Evolutionary conservation across 2,888 invertebrate species (phyloP), one percentile per base, ranked within the genome.

Genomic region (Sphaerophoria taeniata): DNA sequence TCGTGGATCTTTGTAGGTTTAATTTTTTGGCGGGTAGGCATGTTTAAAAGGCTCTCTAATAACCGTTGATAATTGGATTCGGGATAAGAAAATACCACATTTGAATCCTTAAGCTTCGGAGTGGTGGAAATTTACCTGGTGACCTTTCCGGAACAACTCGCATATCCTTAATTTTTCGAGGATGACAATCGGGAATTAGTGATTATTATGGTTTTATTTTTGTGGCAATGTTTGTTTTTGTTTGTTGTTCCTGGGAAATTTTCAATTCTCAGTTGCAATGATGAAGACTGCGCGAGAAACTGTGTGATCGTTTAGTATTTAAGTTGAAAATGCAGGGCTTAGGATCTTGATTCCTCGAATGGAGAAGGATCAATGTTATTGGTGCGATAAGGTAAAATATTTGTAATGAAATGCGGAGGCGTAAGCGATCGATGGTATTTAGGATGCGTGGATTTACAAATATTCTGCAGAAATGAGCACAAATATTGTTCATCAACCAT

Each of bases 41-140:
- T 7, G 39, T 12, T 51, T 65, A 6, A 11, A 6, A 14, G 63
- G 7, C 34, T 34, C 43, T 69, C 69, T 84, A 76, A 84, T 71
- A 72, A 80, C 84, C 84, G 33, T 84, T 36, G 56, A 84, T 84
- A 84, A 84, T 80, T 80, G 79, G 84, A 84, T 84, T 84, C 67
- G 33, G 49, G 61, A 79, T 75, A 58, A 39, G 45, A 24, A 7
- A n/a, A n/a, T 36, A 24, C 24, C 6, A 12, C 7, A 55, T 53
- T 14, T 51, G 33, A 43, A 1, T 39, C 6, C 0, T 39, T 39
- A 39, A 39, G 39, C 43, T 43, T 43, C 9, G 3, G 53, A 65
- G 43, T 83, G 49, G 11, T 45, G 1, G 4, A 4, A 16, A 34
- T 6, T 1, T 74, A 36, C 65, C 36, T 39, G 5, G 0, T 34